phyloP scores from a whole-genome alignment of 2,888 invertebrate species.

The Zhuqinia jingwanae region DNA sequence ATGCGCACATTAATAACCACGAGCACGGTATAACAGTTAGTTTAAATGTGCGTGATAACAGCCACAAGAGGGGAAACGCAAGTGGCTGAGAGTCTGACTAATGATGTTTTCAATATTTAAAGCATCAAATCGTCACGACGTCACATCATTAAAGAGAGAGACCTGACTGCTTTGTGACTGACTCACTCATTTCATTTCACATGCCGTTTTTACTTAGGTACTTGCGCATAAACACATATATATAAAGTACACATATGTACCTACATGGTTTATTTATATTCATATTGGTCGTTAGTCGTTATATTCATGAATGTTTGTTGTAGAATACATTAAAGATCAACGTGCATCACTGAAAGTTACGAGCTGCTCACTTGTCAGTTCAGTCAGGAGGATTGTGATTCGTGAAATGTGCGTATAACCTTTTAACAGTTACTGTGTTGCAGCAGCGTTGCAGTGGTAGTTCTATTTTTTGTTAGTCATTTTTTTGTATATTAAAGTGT shows the following conservation, averaged over 20 bases:
- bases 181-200: conserved; percentile 42
- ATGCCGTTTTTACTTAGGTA: conserved; percentile 30
- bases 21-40: conserved; percentile 43
- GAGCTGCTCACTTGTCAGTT: conserved; percentile 45
- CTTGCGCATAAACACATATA: neutral
- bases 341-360: conserved; percentile 53
- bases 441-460: neutral
- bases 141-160: conserved; percentile 66
- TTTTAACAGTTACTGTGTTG: conserved; percentile 13
- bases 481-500: too few relatives aligned
- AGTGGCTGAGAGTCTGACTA: conserved; percentile 51
- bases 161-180: conserved; percentile 43
- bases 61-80: conserved; percentile 50
- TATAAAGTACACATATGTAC: neutral
- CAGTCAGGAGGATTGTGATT: conserved; percentile 12
- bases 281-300: neutral
- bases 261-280: neutral
- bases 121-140: conserved; percentile 69
- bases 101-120: conserved; percentile 70
- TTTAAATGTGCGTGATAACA: conserved; percentile 19
- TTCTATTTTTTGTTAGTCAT: conserved; percentile 8
- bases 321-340: conserved; percentile 25
- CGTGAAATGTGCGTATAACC: too few relatives aligned
- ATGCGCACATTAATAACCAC: conserved; percentile 46
- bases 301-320: neutral